Base-by-base conservation (phyloP, 2,113 vertebrate species). In the Eudyptes chrysolophus region DNA sequence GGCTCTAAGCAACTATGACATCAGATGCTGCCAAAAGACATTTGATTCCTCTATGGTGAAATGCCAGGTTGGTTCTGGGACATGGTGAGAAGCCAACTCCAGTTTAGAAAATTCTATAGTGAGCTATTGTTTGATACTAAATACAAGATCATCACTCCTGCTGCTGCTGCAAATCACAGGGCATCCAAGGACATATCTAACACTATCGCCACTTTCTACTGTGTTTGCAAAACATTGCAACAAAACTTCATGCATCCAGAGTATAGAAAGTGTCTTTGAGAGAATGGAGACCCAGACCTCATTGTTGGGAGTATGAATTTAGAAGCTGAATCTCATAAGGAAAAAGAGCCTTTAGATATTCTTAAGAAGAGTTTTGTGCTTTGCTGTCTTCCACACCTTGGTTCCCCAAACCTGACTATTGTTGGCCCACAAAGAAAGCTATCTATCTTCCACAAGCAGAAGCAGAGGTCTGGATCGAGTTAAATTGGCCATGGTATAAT, bases 21-120 rank as follows among this genome's bases (percentile, higher is more conserved):
- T 93, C 79, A 74, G 85, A 81, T 58, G 52, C 80, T 94, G 92
- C 95, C 97, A 96, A 96, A 96, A 78, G 82, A 87, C 40, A 91
- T 96, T 94, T 96, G 91, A 92, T 94, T 96, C 62, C 69, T 84
- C 96, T 95, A 36, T 91, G 95, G 93, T 94, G 94, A 97, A 97
- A 97, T 94, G 79, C 49, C 96, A 97, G 87, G 74, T 96, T 96
- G 94, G 72, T 95, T 85, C 72, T 93, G 72, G 91, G 72, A 90
- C 89, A 94, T 91, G 46, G 75, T 87, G 42, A 96, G 77, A 95
- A 92, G 74, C 66, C 96, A 90, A 25, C 6, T 72, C 27, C 18
- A 77, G 92, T 94, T 90, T 54, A 77, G 70, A 86, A 95, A 92
- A 96, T 94, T 94, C 70, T 97, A 69, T 80, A 94, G 58, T 72